Evolutionary conservation across 2,888 invertebrate genomes (phyloP), one percentile per base, ranked within the genome.

Genomic region (Parelbella ahira): DNA sequence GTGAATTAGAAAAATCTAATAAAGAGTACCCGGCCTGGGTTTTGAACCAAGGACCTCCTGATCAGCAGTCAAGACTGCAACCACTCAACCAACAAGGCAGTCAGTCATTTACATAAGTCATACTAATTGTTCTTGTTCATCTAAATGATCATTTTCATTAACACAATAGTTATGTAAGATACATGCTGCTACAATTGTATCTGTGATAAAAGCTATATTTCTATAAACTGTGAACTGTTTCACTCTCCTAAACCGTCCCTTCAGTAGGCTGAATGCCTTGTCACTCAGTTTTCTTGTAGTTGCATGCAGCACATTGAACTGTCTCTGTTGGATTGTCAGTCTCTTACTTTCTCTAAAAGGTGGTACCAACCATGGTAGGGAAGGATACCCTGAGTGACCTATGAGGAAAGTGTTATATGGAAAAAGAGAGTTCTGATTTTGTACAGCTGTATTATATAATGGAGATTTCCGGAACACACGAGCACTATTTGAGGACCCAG

Each of bases 121-220:
- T 4, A 15, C 30, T 59, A 52, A 47, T 56, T 51, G 45, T 15
- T 34, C 8, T 3, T 18, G 18, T 21, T 63, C 63, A 42, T 68
- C 65, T 41, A 72, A 49, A 44, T 63, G 50, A 42, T 75, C 74
- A 66, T 70, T 68, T 61, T 77, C 76, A 55, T 57, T 54, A 7
- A 74, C 52, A 51, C 76, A 77, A 55, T 73, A 76, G 50, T 78
- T 78, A 48, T 78, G 76, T 47, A 78, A 59, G 48, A 78, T 71
- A 50, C 78, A 78, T 39, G 78, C 73, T 34, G 76, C 76, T 27
- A 74, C 75, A 51, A 74, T 56, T 44, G 72, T 66, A 41, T 78
- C 76, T 38, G 71, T 75, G 39, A 78, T 74, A 54, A 77, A 78
- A 36, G 64, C 51, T 41, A 75, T 61, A 52, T 76, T 71, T 58